Evolutionary conservation across 2,797 vertebrate genomes (phyloP), one percentile per base, ranked within the genome.

Genomic region (Podargus strigoides): DNA sequence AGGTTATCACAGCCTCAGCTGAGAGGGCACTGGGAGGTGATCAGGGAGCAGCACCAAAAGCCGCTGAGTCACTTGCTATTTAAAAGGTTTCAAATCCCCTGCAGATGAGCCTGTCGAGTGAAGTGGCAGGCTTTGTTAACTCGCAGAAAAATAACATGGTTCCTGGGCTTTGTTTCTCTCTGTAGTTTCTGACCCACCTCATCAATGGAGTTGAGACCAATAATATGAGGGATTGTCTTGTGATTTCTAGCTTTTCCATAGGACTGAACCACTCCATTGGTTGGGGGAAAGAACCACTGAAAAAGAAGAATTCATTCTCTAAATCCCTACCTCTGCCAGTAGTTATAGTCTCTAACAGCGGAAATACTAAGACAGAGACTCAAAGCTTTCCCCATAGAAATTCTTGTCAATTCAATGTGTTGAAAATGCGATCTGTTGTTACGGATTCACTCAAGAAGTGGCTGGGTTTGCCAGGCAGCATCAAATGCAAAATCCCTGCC

Each of bases 391-490:
- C 50, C 85, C 2, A 0, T 62, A 95, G 60, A 87, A 76, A 68
- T 70, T 67, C 72, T 70, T 7, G 0, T 53, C 66, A 49, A 0
- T 41, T 53, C 66, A 49, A 0, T 41, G 36, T 56, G 10, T 62
- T 94, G 90, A 74, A 94, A 92, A 88, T 13, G 52, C 66, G 81
- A 59, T 91, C 86, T 55, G 30, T 89, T 83, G 73, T 89, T 91
- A 55, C 0, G 7, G 73, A 85, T 75, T 93, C 60, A 23, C 32
- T 81, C 74, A 41, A 72, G 23, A 69, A 93, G 83, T 49, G n/a
- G 26, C 42, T 86, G 83, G 34, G 37, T 56, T 93, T 82, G 37
- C 46, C 59, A 85, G 59, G 53, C 82, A 70, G 36, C 39, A n/a
- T 79, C 84, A 80, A 82, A 85, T 36, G 59, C 85, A 89, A 82